Evolutionary conservation across 2,797 vertebrate species (phyloP).

Genomic region (Tokudaia tokunoshimensis): DNA sequence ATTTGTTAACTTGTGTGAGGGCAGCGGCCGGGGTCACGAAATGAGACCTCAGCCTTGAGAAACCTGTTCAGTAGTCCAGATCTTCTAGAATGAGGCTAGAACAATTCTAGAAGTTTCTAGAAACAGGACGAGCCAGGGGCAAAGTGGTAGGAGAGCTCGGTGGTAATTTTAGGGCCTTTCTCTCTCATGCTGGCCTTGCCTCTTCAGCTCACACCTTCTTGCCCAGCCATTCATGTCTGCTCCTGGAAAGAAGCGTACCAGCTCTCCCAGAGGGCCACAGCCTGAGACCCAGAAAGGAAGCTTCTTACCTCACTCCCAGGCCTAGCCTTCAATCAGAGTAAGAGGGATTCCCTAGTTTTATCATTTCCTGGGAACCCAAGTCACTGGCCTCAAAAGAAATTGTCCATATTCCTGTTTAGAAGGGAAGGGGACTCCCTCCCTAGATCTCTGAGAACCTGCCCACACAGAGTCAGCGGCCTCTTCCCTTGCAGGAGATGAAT

Average conservation of each 20-base stretch:
- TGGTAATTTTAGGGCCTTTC: not conserved
- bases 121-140: rapidly evolving
- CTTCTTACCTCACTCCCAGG: not conserved
- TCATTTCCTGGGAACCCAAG: not conserved
- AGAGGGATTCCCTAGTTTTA: not conserved
- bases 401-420: not conserved
- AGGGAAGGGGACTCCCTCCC: not conserved
- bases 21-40: not conserved
- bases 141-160: not conserved
- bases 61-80: no score
- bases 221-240: not conserved
- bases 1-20: not conserved
- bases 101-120: not conserved
- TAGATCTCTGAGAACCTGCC: not conserved
- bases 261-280: not conserved
- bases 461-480: not conserved
- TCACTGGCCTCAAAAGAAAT: not conserved
- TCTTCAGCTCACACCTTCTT: not conserved
- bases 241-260: not conserved
- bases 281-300: not conserved
- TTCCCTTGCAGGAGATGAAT: not conserved
- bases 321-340: not conserved
- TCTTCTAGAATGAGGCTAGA: not conserved
- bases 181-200: not conserved
- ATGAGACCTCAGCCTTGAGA: not conserved